Evolutionary conservation across 1,140 invertebrate genomes (phyloP).

Genomic region (Anastrepha ludens): DNA sequence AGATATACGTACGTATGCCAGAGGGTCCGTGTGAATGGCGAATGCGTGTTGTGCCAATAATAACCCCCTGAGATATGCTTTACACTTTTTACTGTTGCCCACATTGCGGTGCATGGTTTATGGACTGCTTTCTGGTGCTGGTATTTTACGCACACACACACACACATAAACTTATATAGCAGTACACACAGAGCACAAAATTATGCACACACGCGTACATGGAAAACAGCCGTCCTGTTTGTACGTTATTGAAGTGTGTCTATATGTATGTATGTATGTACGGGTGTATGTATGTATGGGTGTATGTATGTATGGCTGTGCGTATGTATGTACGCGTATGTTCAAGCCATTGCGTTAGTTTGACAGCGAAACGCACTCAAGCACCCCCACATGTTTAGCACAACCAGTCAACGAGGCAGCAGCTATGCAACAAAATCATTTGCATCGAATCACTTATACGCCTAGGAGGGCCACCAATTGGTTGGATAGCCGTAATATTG

Average conservation of each 20-base stretch:
- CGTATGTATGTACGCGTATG: not conserved
- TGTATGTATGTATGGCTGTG: not conserved
- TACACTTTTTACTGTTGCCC: too few species aligned
- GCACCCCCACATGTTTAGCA: not conserved
- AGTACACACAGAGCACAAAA: too few species aligned
- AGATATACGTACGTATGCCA: too few species aligned
- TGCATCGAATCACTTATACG: not conserved
- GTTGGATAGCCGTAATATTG: too few species aligned
- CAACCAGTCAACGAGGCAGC: not conserved
- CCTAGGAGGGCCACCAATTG: not conserved
- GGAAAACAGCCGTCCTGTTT: too few species aligned
- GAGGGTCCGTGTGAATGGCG: too few species aligned
- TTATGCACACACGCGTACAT: not conserved
- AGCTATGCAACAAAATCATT: not conserved
- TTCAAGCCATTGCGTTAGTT: not conserved
- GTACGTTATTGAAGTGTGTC: not conserved
- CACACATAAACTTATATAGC: too few species aligned
- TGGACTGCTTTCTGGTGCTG: too few species aligned
- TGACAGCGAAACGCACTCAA: not conserved
- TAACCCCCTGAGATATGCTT: too few species aligned
- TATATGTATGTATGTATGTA: not conserved
- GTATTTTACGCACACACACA: too few species aligned
- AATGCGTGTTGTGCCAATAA: too few species aligned
- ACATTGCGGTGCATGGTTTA: too few species aligned
- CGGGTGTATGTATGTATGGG: not conserved